These are phyloP conservation scores for Melanotaenia parkinsoni DNA, from an alignment of 2,797 vertebrate species.

Conservation along the genomic window DNA sequence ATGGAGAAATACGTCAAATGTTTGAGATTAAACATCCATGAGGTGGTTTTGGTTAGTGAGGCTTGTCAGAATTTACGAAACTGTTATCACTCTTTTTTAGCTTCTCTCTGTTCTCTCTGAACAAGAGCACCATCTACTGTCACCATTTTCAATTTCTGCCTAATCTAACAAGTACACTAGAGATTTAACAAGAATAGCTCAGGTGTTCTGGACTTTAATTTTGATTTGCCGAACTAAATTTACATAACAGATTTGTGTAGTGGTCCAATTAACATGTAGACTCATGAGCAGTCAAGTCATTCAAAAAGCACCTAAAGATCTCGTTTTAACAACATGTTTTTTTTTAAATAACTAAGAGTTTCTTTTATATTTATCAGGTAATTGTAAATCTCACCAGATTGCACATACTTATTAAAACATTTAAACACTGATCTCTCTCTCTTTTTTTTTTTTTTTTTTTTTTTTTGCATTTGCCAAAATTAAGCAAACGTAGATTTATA, in stretches of 20 bases:
- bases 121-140: slow-evolving; percentile 48
- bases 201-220: background rate
- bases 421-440: background rate
- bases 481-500: background rate
- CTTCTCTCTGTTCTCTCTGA: background rate
- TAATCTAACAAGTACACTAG: too few species aligned
- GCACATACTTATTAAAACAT: too few species aligned
- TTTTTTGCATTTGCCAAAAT: background rate
- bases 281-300: too few species aligned
- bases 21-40: background rate
- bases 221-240: too few species aligned
- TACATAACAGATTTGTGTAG: too few species aligned
- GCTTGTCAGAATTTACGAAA: slow-evolving; percentile 4
- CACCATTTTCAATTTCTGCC: background rate
- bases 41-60: background rate
- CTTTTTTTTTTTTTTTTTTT: too few species aligned
- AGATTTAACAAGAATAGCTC: background rate
- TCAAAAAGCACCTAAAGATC: too few species aligned
- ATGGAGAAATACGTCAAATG: background rate
- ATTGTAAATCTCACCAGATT: background rate
- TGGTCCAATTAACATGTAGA: too few species aligned
- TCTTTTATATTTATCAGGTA: background rate
- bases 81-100: background rate
- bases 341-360: background rate
- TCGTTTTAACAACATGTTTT: too few species aligned